Base-by-base conservation (phyloP, 2,113 vertebrate species). In the Anthoscopus minutus region DNA sequence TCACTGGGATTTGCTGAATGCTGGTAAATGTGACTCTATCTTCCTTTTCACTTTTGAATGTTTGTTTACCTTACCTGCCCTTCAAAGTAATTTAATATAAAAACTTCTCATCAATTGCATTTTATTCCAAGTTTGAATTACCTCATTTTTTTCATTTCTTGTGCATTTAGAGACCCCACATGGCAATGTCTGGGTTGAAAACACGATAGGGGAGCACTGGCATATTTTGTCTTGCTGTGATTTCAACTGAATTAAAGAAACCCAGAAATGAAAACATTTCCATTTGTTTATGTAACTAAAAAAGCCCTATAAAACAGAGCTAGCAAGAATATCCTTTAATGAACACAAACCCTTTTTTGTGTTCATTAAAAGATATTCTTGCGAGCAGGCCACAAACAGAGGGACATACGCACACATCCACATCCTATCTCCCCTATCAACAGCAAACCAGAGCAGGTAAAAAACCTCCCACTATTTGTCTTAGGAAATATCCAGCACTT, bases 401-500 rank as follows among this genome's bases (percentile, higher is more conserved):
- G 72, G 70, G 47, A 83, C 79, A 51, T 1, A 25, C 25, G 58
- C 58, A 30, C 67, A 27, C 64, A 54, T 76, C 44, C 65, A 89
- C 17, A 19, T 88, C 95, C 72, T 73, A 95, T 94, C 35, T 66
- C 79, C 94, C 37, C 9, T 96, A 96, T 96, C 94, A 22, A 94
- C 93, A 92, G 87, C 96, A 91, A 94, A 96, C 95, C 60, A 60
- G 94, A 96, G 88, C 92, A 90, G 51, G 96, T 81, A 16, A 66
- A 80, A 93, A 95, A 62, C 31, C 47, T 76, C 53, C 28, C 54
- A 44, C 88, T 98, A 91, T 98, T 98, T 98, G 91, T 97, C 96
- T 97, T 97, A 97, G 97, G 97, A 98, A 98, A 98, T 97, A 97
- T 97, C 81, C 37, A 95, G 92, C 95, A 91, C 71, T 96, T 97